Percentiles rank a stretch among this genome's conserved stretches.
These are phyloP conservation scores for Uria lomvia DNA, from an alignment of 2,113 vertebrate genomes.

Conservation along the genomic window DNA sequence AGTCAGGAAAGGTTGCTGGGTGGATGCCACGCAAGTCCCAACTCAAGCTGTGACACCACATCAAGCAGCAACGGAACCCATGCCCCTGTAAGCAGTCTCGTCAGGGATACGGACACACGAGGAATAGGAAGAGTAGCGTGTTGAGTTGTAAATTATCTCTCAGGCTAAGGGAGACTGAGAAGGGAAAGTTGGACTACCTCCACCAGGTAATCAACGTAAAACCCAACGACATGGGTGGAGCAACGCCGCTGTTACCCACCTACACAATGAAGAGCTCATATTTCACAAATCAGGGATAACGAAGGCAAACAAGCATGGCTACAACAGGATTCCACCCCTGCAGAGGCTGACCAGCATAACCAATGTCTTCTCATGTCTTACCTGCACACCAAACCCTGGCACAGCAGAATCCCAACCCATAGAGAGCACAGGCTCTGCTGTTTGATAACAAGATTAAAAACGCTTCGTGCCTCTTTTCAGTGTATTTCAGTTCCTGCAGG, in stretches of 20 bases:
- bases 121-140: not conserved
- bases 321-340: not conserved
- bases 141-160: not conserved
- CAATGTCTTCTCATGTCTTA: not conserved
- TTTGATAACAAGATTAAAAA: not conserved
- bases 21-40: not conserved
- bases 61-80: not conserved
- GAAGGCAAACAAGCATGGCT: not conserved
- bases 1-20: not conserved
- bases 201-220: not conserved
- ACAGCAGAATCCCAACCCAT: not conserved
- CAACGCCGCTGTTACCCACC: not conserved
- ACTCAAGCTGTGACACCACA: not conserved
- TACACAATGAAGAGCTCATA: not conserved
- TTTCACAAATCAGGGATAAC: not conserved
- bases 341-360: not conserved
- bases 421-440: not conserved
- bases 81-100: fast-evolving
- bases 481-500: not conserved
- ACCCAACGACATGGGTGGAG: too few species aligned
- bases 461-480: not conserved
- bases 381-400: too few species aligned
- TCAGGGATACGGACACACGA: not conserved
- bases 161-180: not conserved
- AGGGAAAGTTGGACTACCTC: not conserved